phyloP scores from a whole-genome alignment of 2,797 vertebrate genomes.

The Poeciliopsis turneri region DNA sequence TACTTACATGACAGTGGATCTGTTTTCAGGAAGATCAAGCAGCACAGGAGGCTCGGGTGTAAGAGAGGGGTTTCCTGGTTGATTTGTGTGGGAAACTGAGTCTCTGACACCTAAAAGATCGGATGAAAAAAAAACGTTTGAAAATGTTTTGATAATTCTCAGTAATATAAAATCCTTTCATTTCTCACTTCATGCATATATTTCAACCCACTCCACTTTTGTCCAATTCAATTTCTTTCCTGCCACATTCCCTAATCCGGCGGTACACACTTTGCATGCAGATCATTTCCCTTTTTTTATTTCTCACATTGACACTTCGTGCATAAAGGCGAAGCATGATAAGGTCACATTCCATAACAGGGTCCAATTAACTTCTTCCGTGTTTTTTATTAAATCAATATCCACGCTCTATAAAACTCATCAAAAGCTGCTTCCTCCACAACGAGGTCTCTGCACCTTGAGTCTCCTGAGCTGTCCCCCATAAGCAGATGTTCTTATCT shows the following conservation, averaged over 20 bases:
- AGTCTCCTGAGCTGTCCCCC: constrained; percentile 24
- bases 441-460: constrained; percentile 21
- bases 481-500: constrained; percentile 16
- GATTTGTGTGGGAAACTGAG: constrained; percentile 90
- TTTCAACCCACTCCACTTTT: constrained; percentile 9
- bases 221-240: constrained; percentile 14
- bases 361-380: constrained; percentile 67
- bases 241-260: not conserved
- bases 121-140: not conserved
- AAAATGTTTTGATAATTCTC: not conserved
- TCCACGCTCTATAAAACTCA: constrained; percentile 57
- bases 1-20: constrained; percentile 87
- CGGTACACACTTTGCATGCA: constrained; percentile 4
- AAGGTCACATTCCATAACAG: constrained; percentile 48
- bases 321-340: constrained; percentile 24
- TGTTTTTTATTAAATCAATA: constrained; percentile 72
- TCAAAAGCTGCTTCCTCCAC: constrained; percentile 48
- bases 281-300: constrained; percentile 2
- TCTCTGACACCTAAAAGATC: constrained; percentile 88
- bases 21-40: constrained; percentile 89
- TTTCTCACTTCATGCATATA: constrained; percentile 9
- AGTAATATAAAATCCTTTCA: not conserved
- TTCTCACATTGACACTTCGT: constrained; percentile 13
- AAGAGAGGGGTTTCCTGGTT: constrained; percentile 80
- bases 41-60: constrained; percentile 87